Evolutionary conservation across 2,113 vertebrate species (phyloP).

Genomic region (Spermophilus dauricus): DNA sequence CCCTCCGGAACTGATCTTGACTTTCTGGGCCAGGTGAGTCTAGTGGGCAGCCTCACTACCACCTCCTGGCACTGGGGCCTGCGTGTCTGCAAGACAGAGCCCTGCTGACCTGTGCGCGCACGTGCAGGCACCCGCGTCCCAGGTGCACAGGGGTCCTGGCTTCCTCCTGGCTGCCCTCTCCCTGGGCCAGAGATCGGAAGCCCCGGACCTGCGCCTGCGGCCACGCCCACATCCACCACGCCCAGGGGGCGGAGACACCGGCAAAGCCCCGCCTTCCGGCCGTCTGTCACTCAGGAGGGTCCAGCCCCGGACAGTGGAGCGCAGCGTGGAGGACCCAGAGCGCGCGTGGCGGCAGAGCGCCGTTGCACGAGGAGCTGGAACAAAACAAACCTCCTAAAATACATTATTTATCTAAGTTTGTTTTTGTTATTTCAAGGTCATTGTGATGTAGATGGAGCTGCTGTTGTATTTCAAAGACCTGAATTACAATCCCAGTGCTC

Average conservation of each 20-base stretch:
- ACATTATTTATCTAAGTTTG: background rate
- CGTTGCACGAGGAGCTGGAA: accelerated
- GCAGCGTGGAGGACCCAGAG: accelerated
- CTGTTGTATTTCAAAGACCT: no score
- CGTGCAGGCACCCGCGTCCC: accelerated
- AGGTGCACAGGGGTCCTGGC: background rate
- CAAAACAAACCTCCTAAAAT: background rate
- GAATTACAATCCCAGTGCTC: no score
- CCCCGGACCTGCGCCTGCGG: background rate
- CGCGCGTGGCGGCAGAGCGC: background rate
- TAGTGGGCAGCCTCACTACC: background rate
- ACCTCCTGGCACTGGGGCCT: accelerated
- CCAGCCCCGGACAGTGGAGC: no score
- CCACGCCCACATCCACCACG: background rate
- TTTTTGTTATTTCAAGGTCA: no score
- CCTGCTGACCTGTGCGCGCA: accelerated
- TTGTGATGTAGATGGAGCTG: no score
- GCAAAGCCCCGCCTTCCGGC: background rate
- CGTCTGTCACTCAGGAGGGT: accelerated
- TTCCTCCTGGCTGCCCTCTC: accelerated
- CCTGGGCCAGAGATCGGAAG: accelerated
- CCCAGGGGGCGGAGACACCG: accelerated
- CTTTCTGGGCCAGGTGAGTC: background rate
- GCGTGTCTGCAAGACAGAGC: background rate
- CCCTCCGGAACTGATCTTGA: background rate